phyloP scores from a whole-genome alignment of 2,113 vertebrate species.

The Laticauda colubrina region DNA sequence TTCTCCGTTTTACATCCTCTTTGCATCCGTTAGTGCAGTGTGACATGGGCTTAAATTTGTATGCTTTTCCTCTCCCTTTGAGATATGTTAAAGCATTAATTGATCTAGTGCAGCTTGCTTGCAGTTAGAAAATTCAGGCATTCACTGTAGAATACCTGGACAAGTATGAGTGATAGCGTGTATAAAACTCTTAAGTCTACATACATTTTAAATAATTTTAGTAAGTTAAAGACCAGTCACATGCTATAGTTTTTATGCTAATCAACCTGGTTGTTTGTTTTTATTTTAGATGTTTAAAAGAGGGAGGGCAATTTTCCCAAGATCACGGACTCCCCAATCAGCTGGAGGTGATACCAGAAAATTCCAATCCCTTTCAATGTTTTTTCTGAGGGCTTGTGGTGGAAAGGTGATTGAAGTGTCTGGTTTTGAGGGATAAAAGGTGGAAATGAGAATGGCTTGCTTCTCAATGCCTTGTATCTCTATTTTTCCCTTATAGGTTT shows the following conservation, averaged over 20 bases:
- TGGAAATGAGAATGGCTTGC: background rate
- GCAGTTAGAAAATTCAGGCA: background rate
- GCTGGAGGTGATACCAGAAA: background rate
- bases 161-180: background rate
- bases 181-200: background rate
- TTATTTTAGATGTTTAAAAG: background rate
- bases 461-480: background rate
- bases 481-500: background rate
- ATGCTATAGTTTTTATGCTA: background rate
- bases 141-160: background rate
- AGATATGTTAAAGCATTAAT: slow-evolving; percentile 1
- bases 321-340: background rate
- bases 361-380: background rate
- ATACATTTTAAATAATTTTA: background rate
- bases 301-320: background rate
- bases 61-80: slow-evolving; percentile 12
- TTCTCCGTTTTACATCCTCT: too few species aligned
- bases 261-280: slow-evolving; percentile 8
- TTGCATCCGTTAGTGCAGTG: too few species aligned
- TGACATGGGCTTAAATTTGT: slow-evolving; percentile 6
- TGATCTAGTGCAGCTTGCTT: slow-evolving; percentile 26
- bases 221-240: background rate
- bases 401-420: background rate
- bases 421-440: background rate
- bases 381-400: background rate